phyloP scores from a whole-genome alignment of 2,888 invertebrate genomes.

The Drosophila nigricruria region DNA sequence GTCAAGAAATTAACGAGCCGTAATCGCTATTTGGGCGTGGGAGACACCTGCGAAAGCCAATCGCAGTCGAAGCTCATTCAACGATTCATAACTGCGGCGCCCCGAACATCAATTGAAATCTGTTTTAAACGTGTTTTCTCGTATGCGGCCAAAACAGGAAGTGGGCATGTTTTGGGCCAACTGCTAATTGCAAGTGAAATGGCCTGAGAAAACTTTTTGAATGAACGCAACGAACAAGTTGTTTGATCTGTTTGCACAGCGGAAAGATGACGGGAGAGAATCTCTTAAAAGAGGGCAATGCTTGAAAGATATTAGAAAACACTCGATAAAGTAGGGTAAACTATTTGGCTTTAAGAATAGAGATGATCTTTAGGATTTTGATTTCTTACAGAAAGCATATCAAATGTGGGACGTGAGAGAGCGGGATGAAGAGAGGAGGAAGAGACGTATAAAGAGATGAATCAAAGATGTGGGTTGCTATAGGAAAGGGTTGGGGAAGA shows the following conservation, averaged over 20 bases:
- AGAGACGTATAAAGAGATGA: background rate
- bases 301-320: conserved; percentile 3
- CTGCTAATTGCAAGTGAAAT: conserved; percentile 45
- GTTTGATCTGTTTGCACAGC: conserved; percentile 38
- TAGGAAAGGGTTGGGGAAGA: background rate
- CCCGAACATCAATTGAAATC: conserved; percentile 41
- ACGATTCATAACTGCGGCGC: conserved; percentile 20
- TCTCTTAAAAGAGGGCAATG: conserved; percentile 14
- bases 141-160: conserved; percentile 40
- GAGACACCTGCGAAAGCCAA: conserved; percentile 53
- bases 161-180: conserved; percentile 37
- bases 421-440: background rate
- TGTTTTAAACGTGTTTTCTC: conserved; percentile 11
- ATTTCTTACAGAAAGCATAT: conserved; percentile 2
- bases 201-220: conserved; percentile 10
- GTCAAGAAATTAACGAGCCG: conserved; percentile 42
- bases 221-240: conserved; percentile 8
- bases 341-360: background rate
- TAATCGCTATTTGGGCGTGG: conserved; percentile 41
- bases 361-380: conserved; percentile 15
- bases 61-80: conserved; percentile 19
- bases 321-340: background rate
- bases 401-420: background rate
- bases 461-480: background rate
- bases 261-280: conserved; percentile 47